Percentiles rank a stretch among this genome's conserved stretches.
Evolutionary conservation across 2,797 vertebrate genomes (phyloP).

Genomic region (Cyprinella venusta): DNA sequence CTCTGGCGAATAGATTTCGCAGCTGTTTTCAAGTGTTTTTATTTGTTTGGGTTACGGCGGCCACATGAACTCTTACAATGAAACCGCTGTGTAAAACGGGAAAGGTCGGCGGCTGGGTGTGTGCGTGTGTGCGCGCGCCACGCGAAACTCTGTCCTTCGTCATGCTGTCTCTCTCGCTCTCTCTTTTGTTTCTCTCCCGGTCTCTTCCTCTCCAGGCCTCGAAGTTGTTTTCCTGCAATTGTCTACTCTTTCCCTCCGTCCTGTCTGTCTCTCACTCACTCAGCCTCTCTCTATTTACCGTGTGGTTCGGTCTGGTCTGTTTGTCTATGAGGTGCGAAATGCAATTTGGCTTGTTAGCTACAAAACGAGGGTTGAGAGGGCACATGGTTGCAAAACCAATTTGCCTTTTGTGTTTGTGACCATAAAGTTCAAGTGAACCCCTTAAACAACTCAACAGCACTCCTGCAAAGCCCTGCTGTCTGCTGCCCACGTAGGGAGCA

Average conservation of each 20-base stretch:
- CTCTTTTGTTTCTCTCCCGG: constrained; percentile 43
- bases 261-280: constrained; percentile 18
- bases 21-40: constrained; percentile 54
- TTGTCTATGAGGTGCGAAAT: constrained; percentile 53
- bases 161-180: constrained; percentile 6
- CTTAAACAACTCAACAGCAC: constrained; percentile 36
- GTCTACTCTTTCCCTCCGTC: constrained; percentile 6
- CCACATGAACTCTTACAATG: constrained; percentile 36
- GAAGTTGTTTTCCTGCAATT: constrained; percentile 42
- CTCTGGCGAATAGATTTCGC: constrained; percentile 27
- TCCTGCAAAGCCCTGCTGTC: neutral
- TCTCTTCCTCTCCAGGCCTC: constrained; percentile 45
- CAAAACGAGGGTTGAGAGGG: constrained; percentile 49
- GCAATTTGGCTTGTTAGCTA: constrained; percentile 57
- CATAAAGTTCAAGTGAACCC: constrained; percentile 50
- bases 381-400: constrained; percentile 50
- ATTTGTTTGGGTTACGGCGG: constrained; percentile 42
- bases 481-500: constrained; percentile 1
- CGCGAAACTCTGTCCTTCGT: constrained; percentile 17
- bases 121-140: constrained; percentile 8
- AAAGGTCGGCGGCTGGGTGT: constrained; percentile 27
- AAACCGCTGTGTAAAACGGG: constrained; percentile 46
- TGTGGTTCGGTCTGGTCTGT: constrained; percentile 29
- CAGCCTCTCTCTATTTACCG: neutral
- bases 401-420: constrained; percentile 48